phyloP scores from a whole-genome alignment of 2,797 vertebrate genomes.

The Sitta carolinensis region DNA sequence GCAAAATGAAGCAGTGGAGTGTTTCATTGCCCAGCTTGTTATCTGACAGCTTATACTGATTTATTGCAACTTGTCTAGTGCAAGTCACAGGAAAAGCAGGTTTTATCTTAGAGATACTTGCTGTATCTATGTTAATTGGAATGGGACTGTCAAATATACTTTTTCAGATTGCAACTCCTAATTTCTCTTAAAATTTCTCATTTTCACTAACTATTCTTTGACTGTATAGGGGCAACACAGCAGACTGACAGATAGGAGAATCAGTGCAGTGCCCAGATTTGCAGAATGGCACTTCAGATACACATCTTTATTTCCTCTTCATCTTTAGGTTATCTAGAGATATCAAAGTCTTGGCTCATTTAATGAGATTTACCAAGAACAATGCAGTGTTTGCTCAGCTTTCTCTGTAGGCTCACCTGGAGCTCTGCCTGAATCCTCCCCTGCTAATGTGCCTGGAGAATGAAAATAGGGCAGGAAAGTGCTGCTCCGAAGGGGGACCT shows the following conservation, averaged over 20 bases:
- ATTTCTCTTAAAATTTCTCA: not conserved
- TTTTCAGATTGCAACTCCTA: not conserved
- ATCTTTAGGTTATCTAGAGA: not conserved
- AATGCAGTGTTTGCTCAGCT: not conserved
- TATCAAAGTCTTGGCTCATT: not conserved
- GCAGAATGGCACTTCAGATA: not conserved
- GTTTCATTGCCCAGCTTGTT: not conserved
- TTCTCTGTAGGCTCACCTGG: not conserved
- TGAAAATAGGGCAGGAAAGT: not conserved
- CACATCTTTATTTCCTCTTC: not conserved
- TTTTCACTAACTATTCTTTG: not conserved
- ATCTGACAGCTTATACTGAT: not conserved
- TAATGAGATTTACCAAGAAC: not conserved
- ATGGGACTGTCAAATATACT: not conserved
- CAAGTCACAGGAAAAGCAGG: not conserved
- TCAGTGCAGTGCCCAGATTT: not conserved
- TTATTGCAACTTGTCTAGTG: not conserved
- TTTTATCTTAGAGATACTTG: not conserved
- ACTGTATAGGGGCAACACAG: not conserved
- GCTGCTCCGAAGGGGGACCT: rapidly evolving
- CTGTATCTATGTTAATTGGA: not conserved
- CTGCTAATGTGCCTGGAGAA: not conserved
- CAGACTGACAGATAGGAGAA: not conserved
- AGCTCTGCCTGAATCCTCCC: not conserved
- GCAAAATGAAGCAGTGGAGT: not conserved